Percentiles rank a stretch among this genome's conserved stretches.
Conservation (phyloP, 2,797 vertebrate species). For the Meriones psammophilus region DNA sequence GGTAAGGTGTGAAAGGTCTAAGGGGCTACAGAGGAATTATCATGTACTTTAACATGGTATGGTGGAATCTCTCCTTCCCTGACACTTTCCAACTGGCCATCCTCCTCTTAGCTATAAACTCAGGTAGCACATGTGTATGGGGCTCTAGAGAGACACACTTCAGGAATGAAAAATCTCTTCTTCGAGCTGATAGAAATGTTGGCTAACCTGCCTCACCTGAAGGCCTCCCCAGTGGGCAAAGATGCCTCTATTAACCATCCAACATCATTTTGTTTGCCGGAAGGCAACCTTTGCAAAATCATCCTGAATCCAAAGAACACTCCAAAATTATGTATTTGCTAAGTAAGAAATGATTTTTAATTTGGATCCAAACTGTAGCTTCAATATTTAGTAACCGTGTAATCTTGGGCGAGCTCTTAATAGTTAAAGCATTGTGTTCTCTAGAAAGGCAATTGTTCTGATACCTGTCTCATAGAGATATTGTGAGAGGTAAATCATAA, state of each 20-base stretch:
- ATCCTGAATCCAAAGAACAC: background rate
- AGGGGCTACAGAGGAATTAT: background rate
- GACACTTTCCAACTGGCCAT: background rate
- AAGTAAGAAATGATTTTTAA: conserved; percentile 17
- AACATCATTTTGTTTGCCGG: background rate
- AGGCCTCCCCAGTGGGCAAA: too few relatives aligned
- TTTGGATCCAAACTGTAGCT: conserved; percentile 21
- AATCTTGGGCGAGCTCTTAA: conserved; percentile 6
- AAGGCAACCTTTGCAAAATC: background rate
- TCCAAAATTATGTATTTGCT: background rate
- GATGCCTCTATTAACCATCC: background rate
- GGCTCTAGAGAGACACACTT: background rate
- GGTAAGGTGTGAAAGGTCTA: background rate
- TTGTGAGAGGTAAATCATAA: background rate
- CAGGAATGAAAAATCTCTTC: background rate
- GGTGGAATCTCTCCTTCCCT: background rate
- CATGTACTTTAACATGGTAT: background rate
- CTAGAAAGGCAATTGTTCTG: background rate
- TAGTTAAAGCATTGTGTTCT: background rate
- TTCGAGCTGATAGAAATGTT: background rate
- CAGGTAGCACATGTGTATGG: background rate
- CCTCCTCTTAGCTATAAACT: background rate
- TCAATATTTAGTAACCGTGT: background rate
- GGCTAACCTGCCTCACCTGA: background rate
- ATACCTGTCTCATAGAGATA: background rate